Percentiles rank a stretch among this genome's conserved stretches.
Evolutionary conservation across 2,888 invertebrate species (phyloP).

Genomic region (Cremastobaeus sp.): DNA sequence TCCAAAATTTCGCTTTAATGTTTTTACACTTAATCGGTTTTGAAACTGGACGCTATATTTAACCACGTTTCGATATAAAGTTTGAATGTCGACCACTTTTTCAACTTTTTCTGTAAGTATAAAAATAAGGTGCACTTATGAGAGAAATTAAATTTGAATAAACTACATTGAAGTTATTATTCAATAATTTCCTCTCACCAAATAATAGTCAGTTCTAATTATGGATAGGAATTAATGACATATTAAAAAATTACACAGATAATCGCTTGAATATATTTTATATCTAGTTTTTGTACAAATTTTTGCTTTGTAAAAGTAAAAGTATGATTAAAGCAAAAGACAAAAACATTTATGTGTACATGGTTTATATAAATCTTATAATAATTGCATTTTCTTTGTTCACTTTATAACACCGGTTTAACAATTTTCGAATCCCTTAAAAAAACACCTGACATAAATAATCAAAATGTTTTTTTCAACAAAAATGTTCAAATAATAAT

Average conservation of each 20-base stretch:
- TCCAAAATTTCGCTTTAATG: no score
- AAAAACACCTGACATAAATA: no score
- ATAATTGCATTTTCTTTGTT: no score
- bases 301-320: constrained; percentile 46
- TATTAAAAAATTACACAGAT: constrained; percentile 10
- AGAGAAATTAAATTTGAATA: constrained; percentile 40
- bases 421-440: no score
- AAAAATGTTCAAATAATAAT: no score
- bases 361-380: no score
- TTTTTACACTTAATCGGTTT: no score
- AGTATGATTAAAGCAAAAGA: constrained; percentile 43
- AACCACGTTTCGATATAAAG: constrained; percentile 49
- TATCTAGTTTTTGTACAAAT: constrained; percentile 56
- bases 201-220: constrained; percentile 13
- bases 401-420: no score
- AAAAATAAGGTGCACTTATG: constrained; percentile 53
- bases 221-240: not conserved
- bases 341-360: constrained; percentile 32
- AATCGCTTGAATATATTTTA: constrained; percentile 39
- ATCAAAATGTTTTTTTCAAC: no score
- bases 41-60: no score
- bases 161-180: no score
- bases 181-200: no score
- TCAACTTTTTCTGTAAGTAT: constrained; percentile 54
- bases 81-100: constrained; percentile 55